Base-by-base conservation (phyloP, 1,140 invertebrate species). In the Drosophila kikkawai region DNA sequence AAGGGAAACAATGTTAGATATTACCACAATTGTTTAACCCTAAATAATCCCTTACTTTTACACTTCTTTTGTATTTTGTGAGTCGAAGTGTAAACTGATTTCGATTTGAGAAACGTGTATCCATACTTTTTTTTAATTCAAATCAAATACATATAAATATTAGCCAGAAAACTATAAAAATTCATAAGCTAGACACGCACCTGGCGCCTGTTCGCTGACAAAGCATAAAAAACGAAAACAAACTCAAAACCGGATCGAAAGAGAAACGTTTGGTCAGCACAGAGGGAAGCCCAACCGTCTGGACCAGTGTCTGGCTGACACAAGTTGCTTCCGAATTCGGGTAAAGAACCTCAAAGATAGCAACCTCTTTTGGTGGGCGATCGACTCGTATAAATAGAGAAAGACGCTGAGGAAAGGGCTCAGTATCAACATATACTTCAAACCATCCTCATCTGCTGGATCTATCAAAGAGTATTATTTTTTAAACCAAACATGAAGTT, bases 281-380 rank as follows among this genome's bases (percentile, higher is more conserved):
- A 45, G 37, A 75, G 74, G 74, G 74, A 76, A 76, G 74, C 61
- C 73, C 71, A 50, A 12, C 12, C 5, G 73, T 76, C 61, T 76
- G 73, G 26, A n/a, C 53, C n/a, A 19, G 29, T 59, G 74, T 76
- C 74, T 76, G 53, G 74, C 19, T 36, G 53, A 57, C 45, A 57
- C 44, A 45, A 57, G 39, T 45, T 75, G 12, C 36, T 55, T 41
- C 39, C 8, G n/a, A 29, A 3, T 22, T 26, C 12, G 55, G 60
- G 53, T 66, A 66, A 66, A 75, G 73, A 76, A 76, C 71, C 71
- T 32, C 44, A 32, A 32, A 75, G 44, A 63, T 8, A 19, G 36
- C 15, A 53, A 8, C 60, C 15, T 17, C 29, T 15, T 15, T 42
- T 12, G 29, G 34, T 36, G 45, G 39, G 11, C 17, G 8, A 17